phyloP scores from a whole-genome alignment of 2,888 invertebrate species.

The Frankliniella fusca region DNA sequence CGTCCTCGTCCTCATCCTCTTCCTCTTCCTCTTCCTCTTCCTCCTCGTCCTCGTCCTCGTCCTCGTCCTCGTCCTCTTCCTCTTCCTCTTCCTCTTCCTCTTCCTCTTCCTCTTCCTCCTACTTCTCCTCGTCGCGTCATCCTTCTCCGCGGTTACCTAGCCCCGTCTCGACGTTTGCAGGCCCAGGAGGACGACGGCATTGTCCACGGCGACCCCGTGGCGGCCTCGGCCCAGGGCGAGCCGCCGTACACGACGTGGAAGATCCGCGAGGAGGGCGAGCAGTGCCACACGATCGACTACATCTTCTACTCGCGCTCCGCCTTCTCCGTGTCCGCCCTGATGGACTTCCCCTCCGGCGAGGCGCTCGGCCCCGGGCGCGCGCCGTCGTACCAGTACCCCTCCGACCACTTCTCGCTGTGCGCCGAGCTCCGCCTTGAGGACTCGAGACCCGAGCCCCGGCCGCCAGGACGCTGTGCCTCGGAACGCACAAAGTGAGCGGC shows the following conservation, averaged over 20 bases:
- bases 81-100: too few relatives aligned
- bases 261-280: slow-evolving; percentile 63
- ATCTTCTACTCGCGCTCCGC: slow-evolving; percentile 60
- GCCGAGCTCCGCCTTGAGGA: slow-evolving; percentile 54
- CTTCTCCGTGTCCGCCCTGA: slow-evolving; percentile 54
- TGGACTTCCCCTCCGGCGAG: slow-evolving; percentile 60
- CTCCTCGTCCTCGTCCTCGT: too few relatives aligned
- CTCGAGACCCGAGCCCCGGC: neutral
- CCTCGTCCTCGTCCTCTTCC: too few relatives aligned
- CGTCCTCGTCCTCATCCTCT: too few relatives aligned
- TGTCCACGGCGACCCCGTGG: neutral
- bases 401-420: slow-evolving; percentile 71
- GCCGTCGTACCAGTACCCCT: slow-evolving; percentile 66
- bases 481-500: slow-evolving; percentile 1
- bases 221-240: slow-evolving; percentile 47
- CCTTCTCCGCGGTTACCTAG: neutral
- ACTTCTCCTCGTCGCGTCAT: too few relatives aligned
- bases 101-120: too few relatives aligned
- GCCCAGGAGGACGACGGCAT: slow-evolving; percentile 44
- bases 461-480: slow-evolving; percentile 2
- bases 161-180: too few relatives aligned
- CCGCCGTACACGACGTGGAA: slow-evolving; percentile 75
- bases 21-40: too few relatives aligned
- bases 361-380: slow-evolving; percentile 64
- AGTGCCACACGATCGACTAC: slow-evolving; percentile 71